Percentiles rank a stretch among this genome's conserved stretches.
These are phyloP conservation scores for Cromileptes altivelis DNA, from an alignment of 2,113 vertebrate species.

Conservation along the genomic window DNA sequence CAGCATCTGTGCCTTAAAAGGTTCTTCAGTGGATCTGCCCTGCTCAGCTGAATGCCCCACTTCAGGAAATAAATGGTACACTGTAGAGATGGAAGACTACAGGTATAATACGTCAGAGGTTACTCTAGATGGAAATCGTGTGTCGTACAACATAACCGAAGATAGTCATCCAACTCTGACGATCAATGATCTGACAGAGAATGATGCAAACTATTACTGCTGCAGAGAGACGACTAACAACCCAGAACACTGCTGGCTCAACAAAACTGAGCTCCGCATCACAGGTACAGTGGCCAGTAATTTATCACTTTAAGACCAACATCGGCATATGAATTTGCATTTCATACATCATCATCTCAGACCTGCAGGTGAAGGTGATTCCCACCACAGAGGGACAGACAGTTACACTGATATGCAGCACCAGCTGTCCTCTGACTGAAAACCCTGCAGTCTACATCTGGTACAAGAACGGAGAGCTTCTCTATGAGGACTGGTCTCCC, in stretches of 20 bases:
- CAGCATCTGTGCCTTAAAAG: slow-evolving; percentile 28
- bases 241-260: background rate
- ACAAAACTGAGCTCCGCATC: background rate
- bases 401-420: background rate
- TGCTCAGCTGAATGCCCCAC: background rate
- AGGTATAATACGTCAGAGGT: background rate
- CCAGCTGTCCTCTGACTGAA: slow-evolving; percentile 1
- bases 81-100: too few species aligned
- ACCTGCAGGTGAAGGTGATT: background rate
- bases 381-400: slow-evolving; percentile 6
- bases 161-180: background rate
- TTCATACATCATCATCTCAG: background rate
- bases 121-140: background rate
- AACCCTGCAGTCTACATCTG: background rate
- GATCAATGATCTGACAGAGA: slow-evolving; percentile 21
- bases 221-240: background rate
- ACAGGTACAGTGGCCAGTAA: background rate
- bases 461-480: background rate
- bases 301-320: background rate
- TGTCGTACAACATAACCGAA: background rate
- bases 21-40: slow-evolving; percentile 25
- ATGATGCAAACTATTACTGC: background rate
- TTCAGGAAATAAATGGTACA: slow-evolving; percentile 12
- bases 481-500: too few species aligned
- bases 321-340: background rate